These are phyloP conservation scores for Porites evermanni DNA, from an alignment of 92 coral and sea anemone genomes.

Conservation along the genomic window DNA sequence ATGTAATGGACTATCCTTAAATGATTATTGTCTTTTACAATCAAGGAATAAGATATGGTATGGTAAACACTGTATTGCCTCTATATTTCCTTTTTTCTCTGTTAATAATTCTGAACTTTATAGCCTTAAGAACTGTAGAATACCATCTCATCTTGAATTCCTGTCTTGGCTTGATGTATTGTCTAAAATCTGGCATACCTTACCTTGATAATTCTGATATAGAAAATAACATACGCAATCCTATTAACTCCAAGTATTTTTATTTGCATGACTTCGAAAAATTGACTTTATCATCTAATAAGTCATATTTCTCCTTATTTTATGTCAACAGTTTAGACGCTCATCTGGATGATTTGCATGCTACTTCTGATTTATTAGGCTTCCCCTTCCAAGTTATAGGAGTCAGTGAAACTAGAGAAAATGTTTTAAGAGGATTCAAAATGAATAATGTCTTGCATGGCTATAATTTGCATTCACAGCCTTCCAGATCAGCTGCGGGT, in stretches of 20 bases:
- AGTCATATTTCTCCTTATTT: too few relatives aligned
- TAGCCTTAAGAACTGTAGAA: constrained; percentile 22
- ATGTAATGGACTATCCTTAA: too few relatives aligned
- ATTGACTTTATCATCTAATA: too few relatives aligned
- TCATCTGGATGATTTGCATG: not conserved
- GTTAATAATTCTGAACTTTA: constrained; percentile 22
- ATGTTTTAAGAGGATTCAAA: too few relatives aligned
- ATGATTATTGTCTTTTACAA: too few relatives aligned
- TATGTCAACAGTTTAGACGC: too few relatives aligned
- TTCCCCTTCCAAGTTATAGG: constrained; percentile 25
- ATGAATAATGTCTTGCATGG: not conserved
- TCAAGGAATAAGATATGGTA: constrained; percentile 1
- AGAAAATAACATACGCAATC: too few relatives aligned
- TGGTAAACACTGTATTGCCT: constrained; percentile 21
- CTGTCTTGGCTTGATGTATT: constrained; percentile 13
- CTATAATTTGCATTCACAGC: not conserved
- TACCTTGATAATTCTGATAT: constrained; percentile 23
- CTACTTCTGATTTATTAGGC: constrained; percentile 16
- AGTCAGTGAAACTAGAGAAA: constrained; percentile 5
- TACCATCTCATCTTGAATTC: constrained; percentile 34
- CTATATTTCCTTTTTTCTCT: constrained; percentile 34
- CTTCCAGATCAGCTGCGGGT: constrained; percentile 29
- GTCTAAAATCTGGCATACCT: constrained; percentile 16
- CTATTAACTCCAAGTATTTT: too few relatives aligned
- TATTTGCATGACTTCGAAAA: too few relatives aligned